Evolutionary conservation across 2,113 vertebrate genomes (phyloP).

Genomic region (Calypte anna): DNA sequence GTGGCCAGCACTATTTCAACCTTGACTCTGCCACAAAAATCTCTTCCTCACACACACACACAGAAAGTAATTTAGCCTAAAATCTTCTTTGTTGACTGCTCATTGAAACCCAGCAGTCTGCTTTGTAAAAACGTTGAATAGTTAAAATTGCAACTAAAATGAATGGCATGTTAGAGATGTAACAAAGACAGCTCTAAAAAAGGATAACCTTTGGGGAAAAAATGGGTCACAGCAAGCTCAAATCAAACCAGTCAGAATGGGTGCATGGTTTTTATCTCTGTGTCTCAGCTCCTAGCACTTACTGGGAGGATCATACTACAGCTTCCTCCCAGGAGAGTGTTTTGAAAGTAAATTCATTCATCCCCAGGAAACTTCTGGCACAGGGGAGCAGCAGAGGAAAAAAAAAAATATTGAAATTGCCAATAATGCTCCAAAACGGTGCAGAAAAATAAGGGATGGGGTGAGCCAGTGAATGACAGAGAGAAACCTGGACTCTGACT

Average conservation of each 20-base stretch:
- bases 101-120: background rate
- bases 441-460: background rate
- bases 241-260: background rate
- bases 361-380: background rate
- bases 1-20: background rate
- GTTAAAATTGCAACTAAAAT: constrained; percentile 6
- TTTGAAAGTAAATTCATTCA: constrained; percentile 23
- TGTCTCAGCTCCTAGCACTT: background rate
- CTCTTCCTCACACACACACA: rapidly evolving
- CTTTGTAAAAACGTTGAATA: constrained; percentile 9
- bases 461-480: background rate
- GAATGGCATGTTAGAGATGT: background rate
- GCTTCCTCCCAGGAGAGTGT: background rate
- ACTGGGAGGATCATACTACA: background rate
- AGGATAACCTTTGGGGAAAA: background rate
- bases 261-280: background rate
- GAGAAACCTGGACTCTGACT: background rate
- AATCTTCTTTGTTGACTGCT: constrained; percentile 4
- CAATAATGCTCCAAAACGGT: background rate
- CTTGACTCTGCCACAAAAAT: background rate
- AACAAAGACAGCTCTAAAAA: constrained; percentile 4
- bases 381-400: background rate
- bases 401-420: background rate
- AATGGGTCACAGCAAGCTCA: background rate
- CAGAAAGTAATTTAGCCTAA: background rate